Base-by-base conservation (phyloP, 2,797 vertebrate species). In the Liasis olivaceus region DNA sequence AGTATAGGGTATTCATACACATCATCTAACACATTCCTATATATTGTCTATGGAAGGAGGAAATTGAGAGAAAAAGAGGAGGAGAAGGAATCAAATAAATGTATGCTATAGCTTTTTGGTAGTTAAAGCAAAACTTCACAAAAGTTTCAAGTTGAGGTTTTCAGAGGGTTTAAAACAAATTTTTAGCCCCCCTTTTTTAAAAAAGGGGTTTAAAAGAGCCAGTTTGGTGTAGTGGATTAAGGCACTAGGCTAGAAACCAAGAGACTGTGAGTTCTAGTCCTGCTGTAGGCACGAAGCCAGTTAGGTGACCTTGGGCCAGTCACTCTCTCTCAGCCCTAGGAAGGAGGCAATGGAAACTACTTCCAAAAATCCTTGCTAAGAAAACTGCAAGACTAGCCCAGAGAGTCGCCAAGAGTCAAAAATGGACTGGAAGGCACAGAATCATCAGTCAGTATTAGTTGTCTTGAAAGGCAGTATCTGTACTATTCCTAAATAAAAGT, bases 1-100 rank as follows among this genome's bases (percentile, higher is more conserved):
- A 99, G 98, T 85, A 98, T 87, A 0, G 99, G 99, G 94, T 99
- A 99, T 95, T 99, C 99, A 92, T 98, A 99, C 56, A 99, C 98
- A 95, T 99, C 99, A 96, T 99, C 99, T 95, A 99, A 96, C 86
- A 99, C 98, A 47, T 98, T 98, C 85, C 98, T 98, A 94, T 98
- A 99, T 97, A 99, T 98, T 0, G 98, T 99, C 99, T 99, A 95
- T 62, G 77, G 94, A 22, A 5, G 13, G 20, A 14, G 36, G 54
- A 26, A 58, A 5, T 42, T 28, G 47, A 91, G 62, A 59, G 85
- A 81, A 47, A 60, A n/a, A 17, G 26, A 3, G 2, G 56, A 28
- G 20, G 3, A 59, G 15, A 96, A 94, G 95, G 7, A 94, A 93
- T 90, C n/a, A 89, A 88, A 28, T 4, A 93, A 93, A 95, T 6